Evolutionary conservation across 1,140 invertebrate species (phyloP), one percentile per base, ranked within the genome.

Genomic region (Drosophila truncata): DNA sequence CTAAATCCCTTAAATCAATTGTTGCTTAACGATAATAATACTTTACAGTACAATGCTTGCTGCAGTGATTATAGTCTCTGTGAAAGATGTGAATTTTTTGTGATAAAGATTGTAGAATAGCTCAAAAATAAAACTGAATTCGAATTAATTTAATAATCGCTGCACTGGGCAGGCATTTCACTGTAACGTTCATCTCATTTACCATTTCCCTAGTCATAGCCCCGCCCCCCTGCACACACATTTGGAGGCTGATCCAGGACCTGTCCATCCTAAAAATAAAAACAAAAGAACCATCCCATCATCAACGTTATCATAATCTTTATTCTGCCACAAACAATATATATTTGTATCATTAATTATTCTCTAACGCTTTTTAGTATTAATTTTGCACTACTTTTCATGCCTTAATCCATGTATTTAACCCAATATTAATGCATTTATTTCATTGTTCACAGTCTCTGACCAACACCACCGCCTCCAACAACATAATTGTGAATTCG

Each of bases 401-500:
- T 37, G 9, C 6, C 27, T 8, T 20, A 14, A n/a, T 13, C 13
- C n/a, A 33, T 33, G 11, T 33, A 10, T 16, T 50, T 1, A 20
- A 35, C 20, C 14, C 9, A 1, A 25, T n/a, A 27, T n/a, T 79
- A 69, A 83, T 35, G 31, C 37, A 6, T 29, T 18, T 46, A 10
- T 11, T n/a, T 14, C 66, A 11, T 69, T 46, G 44, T 42, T 31
- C 58, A 29, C 74, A 92, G 88, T 91, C 91, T 35, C 75, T 92
- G 78, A 83, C 88, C 60, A 87, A 65, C 69, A 91, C 91, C 29
- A 82, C 91, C 44, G 75, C 91, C 47, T 77, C 88, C 37, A 92
- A 85, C 72, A 93, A 82, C 75, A 92, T 93, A 47, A 91, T 93
- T 81, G 92, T 93, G 35, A 93, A 93, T 80, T 93, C 92, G 42